phyloP scores from a whole-genome alignment of 2,888 invertebrate species.

The Neuroscelio doddi region DNA sequence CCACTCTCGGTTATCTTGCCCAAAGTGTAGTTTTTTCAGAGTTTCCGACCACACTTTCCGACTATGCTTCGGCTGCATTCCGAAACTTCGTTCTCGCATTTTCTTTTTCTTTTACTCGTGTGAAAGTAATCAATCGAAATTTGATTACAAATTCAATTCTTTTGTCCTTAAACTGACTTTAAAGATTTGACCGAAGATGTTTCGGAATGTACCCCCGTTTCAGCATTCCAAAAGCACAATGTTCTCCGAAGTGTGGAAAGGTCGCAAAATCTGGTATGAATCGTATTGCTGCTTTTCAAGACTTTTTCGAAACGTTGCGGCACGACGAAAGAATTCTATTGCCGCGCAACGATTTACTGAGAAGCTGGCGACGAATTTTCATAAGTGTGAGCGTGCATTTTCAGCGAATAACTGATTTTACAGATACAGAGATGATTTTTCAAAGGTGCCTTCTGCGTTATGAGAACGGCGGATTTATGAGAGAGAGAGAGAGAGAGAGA shows the following conservation, averaged over 20 bases:
- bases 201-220: too few relatives aligned
- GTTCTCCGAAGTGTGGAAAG: too few relatives aligned
- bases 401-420: conserved; percentile 54
- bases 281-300: too few relatives aligned
- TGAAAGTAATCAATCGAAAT: too few relatives aligned
- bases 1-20: conserved; percentile 41
- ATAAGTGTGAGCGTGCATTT: conserved; percentile 61
- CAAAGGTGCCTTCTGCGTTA: conserved; percentile 71
- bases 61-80: background rate
- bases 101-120: background rate
- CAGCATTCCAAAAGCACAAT: too few relatives aligned
- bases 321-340: background rate
- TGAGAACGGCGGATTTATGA: conserved; percentile 35
- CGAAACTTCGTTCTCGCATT: background rate
- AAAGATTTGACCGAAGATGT: too few relatives aligned
- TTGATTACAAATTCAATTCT: too few relatives aligned
- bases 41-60: background rate
- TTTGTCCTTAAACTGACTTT: too few relatives aligned
- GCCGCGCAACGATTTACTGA: background rate
- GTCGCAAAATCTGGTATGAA: too few relatives aligned
- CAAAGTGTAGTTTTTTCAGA: conserved; percentile 16
- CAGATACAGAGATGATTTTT: conserved; percentile 63
- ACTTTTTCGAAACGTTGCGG: too few relatives aligned
- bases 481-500: conserved; percentile 39
- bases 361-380: conserved; percentile 50